A percentile compares a stretch with the other conserved stretches of the same genome.
These are phyloP conservation scores for Hofmannophila pseudospretella DNA, from an alignment of 2,888 invertebrate species.

Conservation along the genomic window DNA sequence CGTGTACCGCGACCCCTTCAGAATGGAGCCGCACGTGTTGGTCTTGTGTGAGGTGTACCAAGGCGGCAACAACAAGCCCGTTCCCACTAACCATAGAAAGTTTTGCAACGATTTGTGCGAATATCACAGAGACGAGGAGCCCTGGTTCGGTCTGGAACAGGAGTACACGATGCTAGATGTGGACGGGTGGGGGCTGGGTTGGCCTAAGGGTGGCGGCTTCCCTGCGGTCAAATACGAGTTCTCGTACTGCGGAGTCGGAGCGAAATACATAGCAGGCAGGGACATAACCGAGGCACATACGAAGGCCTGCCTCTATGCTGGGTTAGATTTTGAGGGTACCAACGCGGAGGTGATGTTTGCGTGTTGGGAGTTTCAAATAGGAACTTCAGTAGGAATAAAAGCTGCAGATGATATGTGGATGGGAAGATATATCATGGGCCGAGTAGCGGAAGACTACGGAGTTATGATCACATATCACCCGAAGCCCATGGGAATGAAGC, in stretches of 20 bases:
- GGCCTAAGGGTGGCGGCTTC: conserved; percentile 95
- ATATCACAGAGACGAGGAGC: conserved; percentile 81
- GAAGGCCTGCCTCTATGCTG: conserved; percentile 92
- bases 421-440: conserved; percentile 87
- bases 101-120: conserved; percentile 84
- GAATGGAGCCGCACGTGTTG: conserved; percentile 90
- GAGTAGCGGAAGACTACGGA: conserved; percentile 92
- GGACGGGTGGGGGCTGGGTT: conserved; percentile 93
- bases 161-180: conserved; percentile 93
- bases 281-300: conserved; percentile 94
- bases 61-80: conserved; percentile 84
- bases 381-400: conserved; percentile 90
- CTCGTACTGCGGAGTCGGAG: conserved; percentile 95
- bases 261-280: conserved; percentile 93
- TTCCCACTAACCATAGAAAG: conserved; percentile 83
- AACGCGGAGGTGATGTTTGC: conserved; percentile 99
- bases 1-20: conserved; percentile 94
- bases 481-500: conserved; percentile 89
- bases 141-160: conserved; percentile 96
- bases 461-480: conserved; percentile 83
- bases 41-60: conserved; percentile 90
- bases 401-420: conserved; percentile 93
- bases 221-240: conserved; percentile 92
- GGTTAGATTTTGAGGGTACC: conserved; percentile 93
- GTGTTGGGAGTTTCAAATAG: conserved; percentile 94